These are phyloP conservation scores for Ormyrus thymus DNA, from an alignment of 2,888 invertebrate species.

Conservation along the genomic window DNA sequence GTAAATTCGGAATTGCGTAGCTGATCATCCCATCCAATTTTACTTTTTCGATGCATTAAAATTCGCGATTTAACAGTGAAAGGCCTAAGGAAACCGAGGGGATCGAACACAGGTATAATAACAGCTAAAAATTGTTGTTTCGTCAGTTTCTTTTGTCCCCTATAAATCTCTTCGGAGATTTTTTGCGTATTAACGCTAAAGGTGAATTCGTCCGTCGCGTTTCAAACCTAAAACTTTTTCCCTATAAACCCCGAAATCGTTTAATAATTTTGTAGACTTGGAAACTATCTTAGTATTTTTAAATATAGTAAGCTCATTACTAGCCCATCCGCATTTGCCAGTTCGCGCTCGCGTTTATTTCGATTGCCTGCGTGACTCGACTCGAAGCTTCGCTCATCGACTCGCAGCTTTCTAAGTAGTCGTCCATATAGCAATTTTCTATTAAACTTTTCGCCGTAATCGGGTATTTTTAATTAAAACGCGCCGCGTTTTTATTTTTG, in stretches of 20 bases:
- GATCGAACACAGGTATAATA: conserved; percentile 32
- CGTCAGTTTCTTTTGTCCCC: neutral
- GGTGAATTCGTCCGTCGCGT: conserved; percentile 4
- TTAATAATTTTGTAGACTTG: too few relatives aligned
- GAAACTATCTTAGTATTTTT: too few relatives aligned
- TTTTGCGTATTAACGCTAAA: conserved; percentile 8
- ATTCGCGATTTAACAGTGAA: conserved; percentile 18
- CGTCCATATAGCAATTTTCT: conserved; percentile 15
- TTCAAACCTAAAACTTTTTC: neutral
- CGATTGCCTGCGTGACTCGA: neutral
- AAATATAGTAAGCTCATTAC: neutral
- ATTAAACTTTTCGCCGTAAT: neutral
- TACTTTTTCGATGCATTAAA: conserved; percentile 10
- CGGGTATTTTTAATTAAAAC: neutral
- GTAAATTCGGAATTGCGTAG: conserved; percentile 5
- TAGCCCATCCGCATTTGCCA: neutral
- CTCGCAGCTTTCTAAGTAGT: neutral
- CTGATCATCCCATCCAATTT: conserved; percentile 16
- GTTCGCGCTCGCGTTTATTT: neutral
- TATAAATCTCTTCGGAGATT: neutral
- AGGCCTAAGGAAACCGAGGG: conserved; percentile 7
- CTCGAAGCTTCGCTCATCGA: neutral
- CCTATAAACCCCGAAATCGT: too few relatives aligned
- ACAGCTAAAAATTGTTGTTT: conserved; percentile 25
- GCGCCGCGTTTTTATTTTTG: neutral